These are phyloP conservation scores for Cheirogaleus major DNA, from an alignment of 2,797 vertebrate genomes.

Conservation along the genomic window DNA sequence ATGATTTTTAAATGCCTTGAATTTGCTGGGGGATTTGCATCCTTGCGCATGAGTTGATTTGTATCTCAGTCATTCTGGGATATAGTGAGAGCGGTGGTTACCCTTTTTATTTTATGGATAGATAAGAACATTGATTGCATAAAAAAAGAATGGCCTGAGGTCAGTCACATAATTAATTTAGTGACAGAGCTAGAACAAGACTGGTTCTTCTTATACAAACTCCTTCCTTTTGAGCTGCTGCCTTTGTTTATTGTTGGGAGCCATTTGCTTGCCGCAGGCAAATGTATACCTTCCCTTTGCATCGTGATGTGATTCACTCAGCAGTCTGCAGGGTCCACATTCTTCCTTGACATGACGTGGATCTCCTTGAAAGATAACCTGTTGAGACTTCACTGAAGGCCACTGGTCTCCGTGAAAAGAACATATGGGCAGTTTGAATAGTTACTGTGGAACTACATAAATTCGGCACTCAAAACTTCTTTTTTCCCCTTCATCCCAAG, in stretches of 20 bases:
- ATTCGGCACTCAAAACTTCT: not conserved
- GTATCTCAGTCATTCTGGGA: not conserved
- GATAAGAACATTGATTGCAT: not conserved
- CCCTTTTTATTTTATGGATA: not conserved
- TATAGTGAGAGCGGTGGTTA: not conserved
- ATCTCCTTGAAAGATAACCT: not conserved
- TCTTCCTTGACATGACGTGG: not conserved
- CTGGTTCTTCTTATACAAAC: not conserved
- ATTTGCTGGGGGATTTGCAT: not conserved
- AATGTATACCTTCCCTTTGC: not conserved
- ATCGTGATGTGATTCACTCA: not conserved
- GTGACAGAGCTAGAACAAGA: not conserved
- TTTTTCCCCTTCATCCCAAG: not conserved
- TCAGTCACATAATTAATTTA: not conserved
- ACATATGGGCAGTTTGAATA: not conserved
- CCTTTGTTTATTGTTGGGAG: not conserved
- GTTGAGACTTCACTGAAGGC: not conserved
- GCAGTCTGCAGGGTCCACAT: not conserved
- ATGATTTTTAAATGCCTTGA: not conserved
- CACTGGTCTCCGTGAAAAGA: not conserved
- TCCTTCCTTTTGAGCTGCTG: not conserved
- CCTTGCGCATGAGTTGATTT: not conserved
- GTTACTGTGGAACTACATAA: not conserved
- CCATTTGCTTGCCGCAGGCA: not conserved
- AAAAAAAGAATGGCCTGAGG: not conserved